Base-by-base conservation (phyloP, 2,113 vertebrate species). In the Corythoichthys haematopterus region DNA sequence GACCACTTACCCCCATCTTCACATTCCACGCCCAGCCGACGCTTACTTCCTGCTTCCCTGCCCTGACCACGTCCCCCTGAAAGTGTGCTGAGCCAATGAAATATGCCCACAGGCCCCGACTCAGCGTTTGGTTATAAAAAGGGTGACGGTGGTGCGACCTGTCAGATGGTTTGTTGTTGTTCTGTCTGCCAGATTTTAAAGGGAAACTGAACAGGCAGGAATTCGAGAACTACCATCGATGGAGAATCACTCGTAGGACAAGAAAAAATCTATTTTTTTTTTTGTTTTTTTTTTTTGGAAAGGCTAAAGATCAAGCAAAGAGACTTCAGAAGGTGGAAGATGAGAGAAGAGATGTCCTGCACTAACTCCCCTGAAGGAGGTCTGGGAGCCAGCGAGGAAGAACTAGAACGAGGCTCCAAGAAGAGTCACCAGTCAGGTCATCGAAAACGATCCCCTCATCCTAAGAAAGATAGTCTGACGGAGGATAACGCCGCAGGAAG, bases 351-450 rank as follows among this genome's bases (percentile, higher is more conserved):
- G 70, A 86, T 78, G 82, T 83, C 84, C 76, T 92, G 91, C 83
- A 90, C 91, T 10, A 91, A 88, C 28, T 94, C 93, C n/a, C 93
- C 93, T 0, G 93, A 93, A 80, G 93, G 90, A 85, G 93, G 92
- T 64, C 67, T 90, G 75, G 91, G 83, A 47, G 93, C 87, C 84
- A 93, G 94, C 3, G 94, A 94, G 58, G 93, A 93, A 71, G 93
- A 94, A 2, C 87, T 89, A 72, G 93, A 94, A 72, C 74, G 89
- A 45, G 64, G 63, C 9, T 87, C 86, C 14, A 93, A 91, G 80
- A 93, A 90, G 69, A 84, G 64, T 53, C 82, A 77, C 55, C 89
- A 82, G 59, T 0, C 28, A 33, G 84, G 69, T 61, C 85, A 75
- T 28, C 89, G 93, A 70, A 95, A 94, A 16, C 88, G 93, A 0